Conservation (phyloP, 2,888 invertebrate genomes). For the Antheraea yamamai region DNA sequence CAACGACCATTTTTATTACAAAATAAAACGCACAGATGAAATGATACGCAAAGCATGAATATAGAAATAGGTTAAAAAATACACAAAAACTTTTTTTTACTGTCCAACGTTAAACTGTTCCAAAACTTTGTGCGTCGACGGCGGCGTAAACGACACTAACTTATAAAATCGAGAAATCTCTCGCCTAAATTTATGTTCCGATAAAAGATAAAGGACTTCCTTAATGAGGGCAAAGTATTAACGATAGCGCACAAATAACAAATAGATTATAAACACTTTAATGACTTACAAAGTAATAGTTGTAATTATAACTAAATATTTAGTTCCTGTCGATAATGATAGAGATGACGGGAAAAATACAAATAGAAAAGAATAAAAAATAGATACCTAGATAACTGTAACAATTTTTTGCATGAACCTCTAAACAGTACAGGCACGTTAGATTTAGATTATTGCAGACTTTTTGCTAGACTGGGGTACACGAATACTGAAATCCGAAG, state of each 20-base stretch:
- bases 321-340: not conserved
- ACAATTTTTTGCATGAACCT: too few relatives aligned
- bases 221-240: constrained; percentile 42
- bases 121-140: not conserved
- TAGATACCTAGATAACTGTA: too few relatives aligned
- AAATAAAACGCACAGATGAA: constrained; percentile 9
- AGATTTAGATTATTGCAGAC: too few relatives aligned
- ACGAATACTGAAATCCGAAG: too few relatives aligned
- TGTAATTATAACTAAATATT: not conserved
- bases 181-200: constrained; percentile 29
- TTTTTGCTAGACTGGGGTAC: too few relatives aligned
- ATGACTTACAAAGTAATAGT: not conserved
- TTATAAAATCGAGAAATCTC: constrained; percentile 24
- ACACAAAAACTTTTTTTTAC: not conserved
- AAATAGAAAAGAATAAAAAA: too few relatives aligned
- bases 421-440: too few relatives aligned
- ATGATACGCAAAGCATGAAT: too few relatives aligned
- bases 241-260: constrained; percentile 13
- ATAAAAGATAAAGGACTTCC: constrained; percentile 33
- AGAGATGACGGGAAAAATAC: too few relatives aligned
- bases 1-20: constrained; percentile 41
- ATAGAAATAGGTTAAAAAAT: not conserved
- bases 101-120: not conserved
- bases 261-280: constrained; percentile 26
- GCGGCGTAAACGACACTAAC: constrained; percentile 31